Conservation (phyloP, 2,797 vertebrate genomes). For the Pseudochromis fuscus region DNA sequence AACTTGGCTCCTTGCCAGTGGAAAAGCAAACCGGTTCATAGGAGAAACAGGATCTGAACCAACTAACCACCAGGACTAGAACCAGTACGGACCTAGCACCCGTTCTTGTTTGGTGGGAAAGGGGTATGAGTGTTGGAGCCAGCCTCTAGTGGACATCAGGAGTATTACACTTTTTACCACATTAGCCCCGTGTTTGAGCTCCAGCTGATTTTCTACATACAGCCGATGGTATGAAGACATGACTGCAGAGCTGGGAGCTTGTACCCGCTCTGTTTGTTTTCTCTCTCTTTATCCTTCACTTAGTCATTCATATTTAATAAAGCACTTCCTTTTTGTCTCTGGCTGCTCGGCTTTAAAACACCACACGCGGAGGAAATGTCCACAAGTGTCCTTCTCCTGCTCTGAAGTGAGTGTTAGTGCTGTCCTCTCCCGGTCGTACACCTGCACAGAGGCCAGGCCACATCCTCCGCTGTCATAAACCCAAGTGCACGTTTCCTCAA, state of each 20-base stretch:
- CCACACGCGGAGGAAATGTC: constrained; percentile 34
- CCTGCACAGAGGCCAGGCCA: constrained; percentile 29
- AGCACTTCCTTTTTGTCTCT: neutral
- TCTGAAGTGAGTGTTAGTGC: constrained; percentile 7
- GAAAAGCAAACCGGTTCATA: no score
- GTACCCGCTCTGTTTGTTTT: neutral
- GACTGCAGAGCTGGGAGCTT: neutral
- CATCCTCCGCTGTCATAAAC: constrained; percentile 56
- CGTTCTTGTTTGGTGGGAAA: no score
- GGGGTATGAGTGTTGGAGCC: no score
- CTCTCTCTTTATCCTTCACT: neutral
- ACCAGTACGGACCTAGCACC: no score
- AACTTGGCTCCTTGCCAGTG: no score
- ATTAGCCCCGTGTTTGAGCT: no score
- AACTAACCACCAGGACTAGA: no score
- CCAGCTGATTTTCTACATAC: no score
- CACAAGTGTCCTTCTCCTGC: neutral
- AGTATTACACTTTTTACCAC: no score
- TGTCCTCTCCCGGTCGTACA: neutral
- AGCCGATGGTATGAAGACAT: neutral
- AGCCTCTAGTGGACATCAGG: no score
- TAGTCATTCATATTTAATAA: neutral
- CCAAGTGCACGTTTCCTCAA: constrained; percentile 45
- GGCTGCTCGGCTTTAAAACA: neutral
- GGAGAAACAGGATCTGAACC: no score